phyloP scores from a whole-genome alignment of 2,888 invertebrate species.

The Hirtodrosophila cameraria region DNA sequence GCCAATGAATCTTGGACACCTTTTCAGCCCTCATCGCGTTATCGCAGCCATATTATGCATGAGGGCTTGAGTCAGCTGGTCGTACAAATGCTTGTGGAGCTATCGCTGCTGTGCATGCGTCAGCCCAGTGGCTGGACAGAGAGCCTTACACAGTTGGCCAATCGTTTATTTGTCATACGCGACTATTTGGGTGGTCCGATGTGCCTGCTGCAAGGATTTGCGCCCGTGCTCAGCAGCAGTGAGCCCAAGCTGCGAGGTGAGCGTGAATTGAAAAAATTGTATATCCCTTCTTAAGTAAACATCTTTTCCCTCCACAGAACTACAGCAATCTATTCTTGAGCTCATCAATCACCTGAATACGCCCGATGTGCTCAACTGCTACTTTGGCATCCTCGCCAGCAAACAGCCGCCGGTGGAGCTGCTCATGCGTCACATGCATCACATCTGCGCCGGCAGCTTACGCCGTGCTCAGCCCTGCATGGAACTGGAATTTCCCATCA shows the following conservation, averaged over 20 bases:
- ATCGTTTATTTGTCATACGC: conserved; percentile 82
- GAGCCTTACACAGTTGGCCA: conserved; percentile 81
- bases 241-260: conserved; percentile 79
- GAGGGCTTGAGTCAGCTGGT: conserved; percentile 82
- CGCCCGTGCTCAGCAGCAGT: conserved; percentile 78
- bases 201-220: conserved; percentile 82
- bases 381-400: conserved; percentile 86
- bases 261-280: neutral
- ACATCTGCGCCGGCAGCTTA: conserved; percentile 74
- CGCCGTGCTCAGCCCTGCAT: conserved; percentile 80
- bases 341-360: conserved; percentile 85
- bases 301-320: conserved; percentile 84
- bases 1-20: conserved; percentile 75
- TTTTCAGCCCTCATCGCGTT: conserved; percentile 82
- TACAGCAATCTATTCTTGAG: conserved; percentile 88
- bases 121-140: conserved; percentile 82
- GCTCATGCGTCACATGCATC: conserved; percentile 86
- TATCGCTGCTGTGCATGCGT: conserved; percentile 78
- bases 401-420: conserved; percentile 86
- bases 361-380: conserved; percentile 85
- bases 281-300: neutral
- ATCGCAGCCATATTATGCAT: conserved; percentile 82
- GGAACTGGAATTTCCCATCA: conserved; percentile 82
- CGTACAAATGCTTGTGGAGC: conserved; percentile 82
- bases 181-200: conserved; percentile 83